Evolutionary conservation across 2,888 invertebrate species (phyloP).

Genomic region (Calameuta idolon): DNA sequence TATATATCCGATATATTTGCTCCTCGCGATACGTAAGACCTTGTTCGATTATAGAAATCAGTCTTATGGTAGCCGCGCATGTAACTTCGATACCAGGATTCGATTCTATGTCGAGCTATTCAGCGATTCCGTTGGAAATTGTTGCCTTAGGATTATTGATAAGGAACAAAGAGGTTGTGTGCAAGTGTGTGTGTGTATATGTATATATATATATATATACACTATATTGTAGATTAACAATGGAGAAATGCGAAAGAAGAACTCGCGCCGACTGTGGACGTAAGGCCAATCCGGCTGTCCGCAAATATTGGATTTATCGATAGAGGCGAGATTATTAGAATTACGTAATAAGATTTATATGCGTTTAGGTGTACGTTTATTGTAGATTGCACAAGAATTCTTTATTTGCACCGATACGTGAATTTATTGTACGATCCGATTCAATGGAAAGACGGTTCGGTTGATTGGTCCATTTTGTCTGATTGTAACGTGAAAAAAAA

Average conservation of each 20-base stretch:
- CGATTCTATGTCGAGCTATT: not conserved
- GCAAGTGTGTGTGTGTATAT: conserved; percentile 41
- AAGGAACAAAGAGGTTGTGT: conserved; percentile 55
- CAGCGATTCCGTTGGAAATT: conserved; percentile 11
- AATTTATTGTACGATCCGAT: not conserved
- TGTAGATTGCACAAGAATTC: conserved; percentile 1
- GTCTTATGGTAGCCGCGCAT: not conserved
- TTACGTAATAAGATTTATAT: conserved; percentile 4
- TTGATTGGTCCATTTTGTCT: not conserved
- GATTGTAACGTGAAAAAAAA: not conserved
- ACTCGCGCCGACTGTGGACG: not conserved
- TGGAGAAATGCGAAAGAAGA: conserved; percentile 12
- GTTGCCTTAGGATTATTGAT: conserved; percentile 38
- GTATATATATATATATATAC: not conserved
- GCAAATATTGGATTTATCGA: not conserved
- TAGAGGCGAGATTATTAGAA: conserved; percentile 18
- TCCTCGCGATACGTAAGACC: not conserved
- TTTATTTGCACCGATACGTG: conserved; percentile 8
- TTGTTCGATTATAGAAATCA: not conserved
- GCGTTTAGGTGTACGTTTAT: not conserved
- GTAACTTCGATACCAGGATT: not conserved
- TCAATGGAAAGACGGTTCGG: not conserved
- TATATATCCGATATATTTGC: not conserved
- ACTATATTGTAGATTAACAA: conserved; percentile 20
- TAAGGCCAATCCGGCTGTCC: not conserved